These are phyloP conservation scores for Urocynchramus pylzowi DNA, from an alignment of 2,113 vertebrate genomes.

Conservation along the genomic window DNA sequence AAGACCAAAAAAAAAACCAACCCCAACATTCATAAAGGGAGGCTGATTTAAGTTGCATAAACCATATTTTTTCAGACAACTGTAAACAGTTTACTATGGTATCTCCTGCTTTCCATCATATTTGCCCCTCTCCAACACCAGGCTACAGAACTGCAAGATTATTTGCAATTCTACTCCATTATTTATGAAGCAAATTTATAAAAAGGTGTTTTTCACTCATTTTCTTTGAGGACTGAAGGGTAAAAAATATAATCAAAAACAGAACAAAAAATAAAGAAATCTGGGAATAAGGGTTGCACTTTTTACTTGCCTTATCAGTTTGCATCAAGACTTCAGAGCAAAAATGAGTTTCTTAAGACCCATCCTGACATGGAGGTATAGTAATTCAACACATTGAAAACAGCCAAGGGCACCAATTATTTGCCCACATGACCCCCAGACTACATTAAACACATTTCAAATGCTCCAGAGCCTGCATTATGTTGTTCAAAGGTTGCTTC, in stretches of 20 bases:
- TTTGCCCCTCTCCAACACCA: not conserved
- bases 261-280: not conserved
- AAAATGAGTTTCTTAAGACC: not conserved
- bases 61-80: not conserved
- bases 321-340: not conserved
- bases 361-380: not conserved
- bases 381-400: not conserved
- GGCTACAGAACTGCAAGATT: not conserved
- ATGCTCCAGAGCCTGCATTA: not conserved
- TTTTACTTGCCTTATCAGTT: not conserved
- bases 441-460: not conserved
- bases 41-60: not conserved
- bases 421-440: not conserved
- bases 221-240: not conserved
- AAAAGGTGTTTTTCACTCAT: not conserved
- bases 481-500: not conserved
- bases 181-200: not conserved
- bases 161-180: not conserved
- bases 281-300: not conserved
- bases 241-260: not conserved
- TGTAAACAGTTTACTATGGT: not conserved
- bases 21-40: not conserved
- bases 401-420: not conserved
- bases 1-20: not conserved
- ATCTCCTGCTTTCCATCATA: not conserved